These are phyloP conservation scores for Folsomia manolachei DNA, from an alignment of 2,888 invertebrate genomes.

Conservation along the genomic window DNA sequence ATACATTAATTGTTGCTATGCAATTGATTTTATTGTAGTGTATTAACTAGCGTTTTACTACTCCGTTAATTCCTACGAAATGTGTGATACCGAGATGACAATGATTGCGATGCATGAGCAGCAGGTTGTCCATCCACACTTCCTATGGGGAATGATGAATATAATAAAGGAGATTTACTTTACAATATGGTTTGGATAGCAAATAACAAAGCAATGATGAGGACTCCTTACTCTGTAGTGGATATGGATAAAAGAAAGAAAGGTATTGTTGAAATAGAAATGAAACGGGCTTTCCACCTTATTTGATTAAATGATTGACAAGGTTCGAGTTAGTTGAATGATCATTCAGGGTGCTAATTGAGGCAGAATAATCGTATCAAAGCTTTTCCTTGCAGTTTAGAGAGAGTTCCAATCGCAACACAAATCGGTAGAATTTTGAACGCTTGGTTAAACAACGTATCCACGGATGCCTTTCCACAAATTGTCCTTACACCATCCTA, in stretches of 20 bases:
- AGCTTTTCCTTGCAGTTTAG: not conserved
- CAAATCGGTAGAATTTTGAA: not conserved
- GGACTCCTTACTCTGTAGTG: too few relatives aligned
- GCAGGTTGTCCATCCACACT: slow-evolving; percentile 26
- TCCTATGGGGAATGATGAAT: not conserved
- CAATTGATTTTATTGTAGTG: too few relatives aligned
- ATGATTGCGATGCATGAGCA: slow-evolving; percentile 7
- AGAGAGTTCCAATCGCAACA: not conserved
- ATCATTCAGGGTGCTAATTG: slow-evolving; percentile 46
- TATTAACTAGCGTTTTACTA: too few relatives aligned
- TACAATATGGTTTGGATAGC: not conserved
- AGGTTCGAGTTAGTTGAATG: not conserved
- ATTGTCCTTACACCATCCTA: too few relatives aligned
- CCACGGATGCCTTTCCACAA: too few relatives aligned
- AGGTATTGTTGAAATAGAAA: not conserved
- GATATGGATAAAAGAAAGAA: slow-evolving; percentile 5
- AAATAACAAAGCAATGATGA: not conserved
- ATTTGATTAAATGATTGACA: slow-evolving; percentile 10
- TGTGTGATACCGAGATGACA: not conserved
- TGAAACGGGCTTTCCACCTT: not conserved
- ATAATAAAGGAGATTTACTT: not conserved
- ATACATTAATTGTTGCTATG: too few relatives aligned
- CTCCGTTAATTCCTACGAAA: too few relatives aligned
- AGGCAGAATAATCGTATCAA: slow-evolving; percentile 49
- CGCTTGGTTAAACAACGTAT: not conserved